A percentile compares a stretch with the other conserved stretches of the same genome.
Conservation (phyloP, 2,797 vertebrate species). For the Crenichthys baileyi region DNA sequence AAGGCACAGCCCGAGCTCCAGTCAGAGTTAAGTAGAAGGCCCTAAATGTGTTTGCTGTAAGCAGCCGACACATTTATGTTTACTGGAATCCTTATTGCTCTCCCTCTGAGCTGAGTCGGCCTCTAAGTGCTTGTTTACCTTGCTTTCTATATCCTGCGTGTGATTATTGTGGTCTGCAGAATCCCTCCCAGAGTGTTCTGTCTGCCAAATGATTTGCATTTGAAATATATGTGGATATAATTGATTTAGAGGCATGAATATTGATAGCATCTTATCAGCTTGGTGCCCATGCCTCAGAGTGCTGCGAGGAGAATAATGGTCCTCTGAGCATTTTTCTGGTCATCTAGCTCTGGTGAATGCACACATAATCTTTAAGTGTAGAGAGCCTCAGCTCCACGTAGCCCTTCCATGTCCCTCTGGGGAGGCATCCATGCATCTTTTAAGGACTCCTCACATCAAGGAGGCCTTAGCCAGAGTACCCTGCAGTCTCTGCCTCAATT, state of each 20-base stretch:
- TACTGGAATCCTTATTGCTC: conserved; percentile 66
- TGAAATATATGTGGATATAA: conserved; percentile 66
- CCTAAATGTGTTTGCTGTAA: conserved; percentile 59
- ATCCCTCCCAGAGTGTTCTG: conserved; percentile 49
- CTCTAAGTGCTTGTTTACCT: conserved; percentile 69
- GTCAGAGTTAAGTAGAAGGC: conserved; percentile 55
- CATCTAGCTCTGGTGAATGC: conserved; percentile 70
- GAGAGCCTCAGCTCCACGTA: conserved; percentile 56
- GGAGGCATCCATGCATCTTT: conserved; percentile 82
- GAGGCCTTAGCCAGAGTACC: conserved; percentile 64
- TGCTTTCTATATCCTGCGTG: conserved; percentile 47
- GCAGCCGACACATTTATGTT: conserved; percentile 69
- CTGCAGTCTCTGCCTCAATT: conserved; percentile 79
- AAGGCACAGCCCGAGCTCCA: conserved; percentile 61
- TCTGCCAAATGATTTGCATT: conserved; percentile 67
- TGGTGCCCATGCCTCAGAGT: conserved; percentile 58
- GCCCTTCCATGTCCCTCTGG: conserved; percentile 67
- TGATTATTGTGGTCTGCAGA: conserved; percentile 60
- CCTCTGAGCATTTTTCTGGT: conserved; percentile 68
- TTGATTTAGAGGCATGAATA: conserved; percentile 74
- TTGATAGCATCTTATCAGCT: conserved; percentile 72
- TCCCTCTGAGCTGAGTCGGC: conserved; percentile 56
- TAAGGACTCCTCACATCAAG: conserved; percentile 76
- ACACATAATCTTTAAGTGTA: conserved; percentile 75
- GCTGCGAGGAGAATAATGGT: conserved; percentile 64